Evolutionary conservation across 2,113 vertebrate genomes (phyloP).

Genomic region (Ciconia maguari): DNA sequence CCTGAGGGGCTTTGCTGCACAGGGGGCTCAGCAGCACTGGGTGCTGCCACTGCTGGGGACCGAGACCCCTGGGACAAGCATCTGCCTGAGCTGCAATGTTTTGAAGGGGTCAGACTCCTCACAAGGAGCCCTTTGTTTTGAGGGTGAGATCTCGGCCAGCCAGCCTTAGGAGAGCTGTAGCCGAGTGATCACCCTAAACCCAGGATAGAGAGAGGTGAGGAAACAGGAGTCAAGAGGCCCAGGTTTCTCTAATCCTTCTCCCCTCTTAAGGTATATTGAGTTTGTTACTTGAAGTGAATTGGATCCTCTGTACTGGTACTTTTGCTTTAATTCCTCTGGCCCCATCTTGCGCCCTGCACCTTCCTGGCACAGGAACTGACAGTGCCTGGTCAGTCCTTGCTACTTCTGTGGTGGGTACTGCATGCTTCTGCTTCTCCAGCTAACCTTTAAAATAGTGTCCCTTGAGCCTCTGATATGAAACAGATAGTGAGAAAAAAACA

Average conservation of each 20-base stretch:
- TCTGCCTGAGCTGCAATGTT: not conserved
- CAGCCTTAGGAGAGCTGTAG: not conserved
- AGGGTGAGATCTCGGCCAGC: not conserved
- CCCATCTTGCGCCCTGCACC: not conserved
- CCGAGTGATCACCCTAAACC: not conserved
- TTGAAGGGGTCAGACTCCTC: not conserved
- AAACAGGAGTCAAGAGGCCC: accelerated
- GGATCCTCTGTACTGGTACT: not conserved
- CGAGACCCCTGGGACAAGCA: accelerated
- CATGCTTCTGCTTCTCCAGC: not conserved
- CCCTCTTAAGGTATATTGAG: not conserved
- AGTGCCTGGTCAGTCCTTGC: not conserved
- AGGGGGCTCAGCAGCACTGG: not conserved
- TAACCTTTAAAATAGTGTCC: not conserved
- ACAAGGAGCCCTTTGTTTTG: not conserved
- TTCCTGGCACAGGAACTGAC: not conserved
- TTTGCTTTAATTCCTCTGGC: not conserved
- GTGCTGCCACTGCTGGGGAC: not conserved
- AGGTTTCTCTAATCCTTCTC: not conserved
- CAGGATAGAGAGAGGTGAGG: not conserved
- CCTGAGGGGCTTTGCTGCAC: accelerated
- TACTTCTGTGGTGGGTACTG: accelerated
- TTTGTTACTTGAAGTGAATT: not conserved
- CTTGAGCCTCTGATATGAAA: not conserved
- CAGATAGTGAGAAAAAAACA: not conserved